Base-by-base conservation (phyloP, 37 sponge, comb jelly and placozoan species). In the Hexactinellida sp. region DNA sequence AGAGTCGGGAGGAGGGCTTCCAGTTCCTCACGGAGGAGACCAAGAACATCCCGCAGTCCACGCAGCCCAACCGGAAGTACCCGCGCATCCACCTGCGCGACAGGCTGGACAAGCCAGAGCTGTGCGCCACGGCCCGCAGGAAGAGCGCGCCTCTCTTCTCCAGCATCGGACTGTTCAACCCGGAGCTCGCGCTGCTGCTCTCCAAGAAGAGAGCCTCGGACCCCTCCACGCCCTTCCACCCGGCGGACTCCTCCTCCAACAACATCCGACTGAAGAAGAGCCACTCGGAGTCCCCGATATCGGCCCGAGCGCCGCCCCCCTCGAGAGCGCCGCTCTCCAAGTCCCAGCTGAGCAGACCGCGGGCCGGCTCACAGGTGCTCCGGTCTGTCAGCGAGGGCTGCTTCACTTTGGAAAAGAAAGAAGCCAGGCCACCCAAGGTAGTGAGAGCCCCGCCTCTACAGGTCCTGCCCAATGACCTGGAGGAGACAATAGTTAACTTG, bases 11-110 rank as follows among this genome's bases (percentile, higher is more conserved):
- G 76, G 76, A 63, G 34, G 76, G 76, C 25, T 63, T 63, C 76
- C 76, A 63, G 76, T 63, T 63, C 76, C 76, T 63, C 32, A 63
- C 76, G 3, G 76, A 63, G 34, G 76, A 63, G 76, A 63, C 76
- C 3, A 63, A n/a, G 34, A 63, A 63, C 34, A 63, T 63, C 13
- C 76, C 76, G 13, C 76, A 63, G 13, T 63, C 76, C 13, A 25
- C 21, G 5, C 76, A 63, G 30, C 76, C 76, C 3, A 63, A 63
- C 34, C 3, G 13, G 76, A 63, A 63, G 13, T n/a, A 63, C 21
- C 3, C 76, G 5, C 3, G 76, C 3, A 63, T 3, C 25, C 1
- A 23, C 13, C 5, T n/a, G 30, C 25, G 76, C 3, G 76, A 63
- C 76, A 63, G 13, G 30, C 3, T 7, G 3, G 21, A 63, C 13